Evolutionary conservation across 2,888 invertebrate species (phyloP), one percentile per base, ranked within the genome.

Genomic region (Campoplex capitator): DNA sequence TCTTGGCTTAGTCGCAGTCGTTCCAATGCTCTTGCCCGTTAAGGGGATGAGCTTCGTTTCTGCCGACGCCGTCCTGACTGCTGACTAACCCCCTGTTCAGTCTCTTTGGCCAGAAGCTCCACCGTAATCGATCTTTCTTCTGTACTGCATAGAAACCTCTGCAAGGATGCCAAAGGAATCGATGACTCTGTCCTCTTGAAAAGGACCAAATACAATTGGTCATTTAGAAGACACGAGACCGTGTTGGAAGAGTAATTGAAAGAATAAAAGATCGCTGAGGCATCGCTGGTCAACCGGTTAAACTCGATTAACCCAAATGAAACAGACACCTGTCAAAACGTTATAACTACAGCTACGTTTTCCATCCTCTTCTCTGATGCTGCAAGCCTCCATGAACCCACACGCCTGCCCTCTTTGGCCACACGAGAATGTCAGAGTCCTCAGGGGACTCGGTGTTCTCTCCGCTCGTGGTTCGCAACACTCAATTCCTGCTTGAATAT

Each of bases 261-360:
- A 62, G 62, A 16, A 4, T 16, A 32, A 62, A 62, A 32, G 32
- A 62, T 13, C 16, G 32, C 32, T 16, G 32, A 1, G 51, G 18
- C n/a, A 51, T 51, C 1, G 51, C 6, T 0, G 51, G 18, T 1
- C 1, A 62, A 62, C 32, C 1, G 32, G 62, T 62, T 28, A 2
- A 91, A 91, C 90, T 92, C 91, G 91, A 92, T 91, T 91, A 91
- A 90, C 85, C 74, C 38, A 75, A 85, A 77, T 87, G 79, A 89
- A 45, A 73, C 88, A 88, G 89, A 90, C 89, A 90, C 90, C 90
- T 92, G 91, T 90, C 92, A 91, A 91, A 91, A 91, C 88, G 89
- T 84, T 74, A 51, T 65, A 62, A 38, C 70, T 35, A 62, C 28
- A 62, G 28, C 65, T 28, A 67, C n/a, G 42, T 42, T 68, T 42